phyloP scores from a whole-genome alignment of 1,140 invertebrate genomes.

The Pseudomyrmex dendroicus region DNA sequence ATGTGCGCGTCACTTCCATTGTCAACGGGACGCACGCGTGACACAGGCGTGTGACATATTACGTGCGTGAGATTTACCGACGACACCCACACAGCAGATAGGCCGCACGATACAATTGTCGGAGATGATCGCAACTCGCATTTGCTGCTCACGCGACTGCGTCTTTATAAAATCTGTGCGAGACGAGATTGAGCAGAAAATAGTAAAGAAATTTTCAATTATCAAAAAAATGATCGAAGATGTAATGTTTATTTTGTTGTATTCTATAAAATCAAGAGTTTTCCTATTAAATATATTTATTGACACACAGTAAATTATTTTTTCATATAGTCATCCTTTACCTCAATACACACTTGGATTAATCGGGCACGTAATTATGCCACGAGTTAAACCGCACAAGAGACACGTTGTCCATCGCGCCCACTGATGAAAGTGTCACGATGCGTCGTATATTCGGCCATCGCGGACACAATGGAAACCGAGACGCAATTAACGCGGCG shows the following conservation, averaged over 20 bases:
- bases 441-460: background rate
- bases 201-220: background rate
- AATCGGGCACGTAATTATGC: background rate
- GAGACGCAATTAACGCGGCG: constrained; percentile 22
- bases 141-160: constrained; percentile 18
- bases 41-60: constrained; percentile 77
- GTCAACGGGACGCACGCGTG: constrained; percentile 63
- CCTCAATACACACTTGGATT: background rate
- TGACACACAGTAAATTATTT: too few species aligned
- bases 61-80: constrained; percentile 75
- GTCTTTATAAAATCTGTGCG: background rate
- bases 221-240: too few species aligned
- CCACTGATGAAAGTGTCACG: background rate
- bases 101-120: constrained; percentile 49
- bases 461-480: constrained; percentile 1
- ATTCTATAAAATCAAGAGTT: too few species aligned
- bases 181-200: background rate
- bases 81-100: constrained; percentile 79
- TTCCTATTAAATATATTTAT: too few species aligned
- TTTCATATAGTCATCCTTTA: too few species aligned
- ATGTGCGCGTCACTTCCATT: constrained; percentile 61
- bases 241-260: too few species aligned
- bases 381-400: background rate
- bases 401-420: background rate
- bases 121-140: background rate